A percentile compares a stretch with the other conserved stretches of the same genome.
Evolutionary conservation across 2,113 vertebrate species (phyloP).

Genomic region (Triplophysa tibetana): DNA sequence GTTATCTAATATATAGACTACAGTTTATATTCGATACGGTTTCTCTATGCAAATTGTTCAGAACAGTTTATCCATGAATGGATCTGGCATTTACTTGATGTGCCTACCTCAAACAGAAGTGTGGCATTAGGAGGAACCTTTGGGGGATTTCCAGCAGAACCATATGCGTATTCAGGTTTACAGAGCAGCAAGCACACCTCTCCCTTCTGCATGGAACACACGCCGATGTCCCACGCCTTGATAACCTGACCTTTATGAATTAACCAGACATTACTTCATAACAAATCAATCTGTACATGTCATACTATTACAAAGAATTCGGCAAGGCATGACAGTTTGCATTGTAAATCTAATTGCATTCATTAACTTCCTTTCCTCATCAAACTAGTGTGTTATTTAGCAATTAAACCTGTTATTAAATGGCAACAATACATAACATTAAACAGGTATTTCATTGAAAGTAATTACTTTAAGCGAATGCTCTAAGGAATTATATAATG

Average conservation of each 20-base stretch:
- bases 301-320: neutral
- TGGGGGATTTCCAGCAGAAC: constrained; percentile 82
- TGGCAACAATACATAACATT: constrained; percentile 1
- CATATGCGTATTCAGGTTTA: constrained; percentile 89
- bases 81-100: neutral
- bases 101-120: constrained; percentile 85
- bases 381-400: neutral
- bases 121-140: constrained; percentile 89
- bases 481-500: neutral
- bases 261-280: neutral
- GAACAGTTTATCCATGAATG: too few relatives aligned
- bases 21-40: too few relatives aligned
- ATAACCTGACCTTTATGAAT: constrained; percentile 87
- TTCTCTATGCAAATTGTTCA: too few relatives aligned
- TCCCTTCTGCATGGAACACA: constrained; percentile 90
- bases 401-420: neutral
- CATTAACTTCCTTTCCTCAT: neutral
- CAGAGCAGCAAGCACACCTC: constrained; percentile 88
- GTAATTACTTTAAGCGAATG: neutral
- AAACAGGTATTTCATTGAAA: neutral
- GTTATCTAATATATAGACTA: too few relatives aligned
- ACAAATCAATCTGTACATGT: neutral
- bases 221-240: constrained; percentile 91
- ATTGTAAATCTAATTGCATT: too few relatives aligned
- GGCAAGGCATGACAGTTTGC: too few relatives aligned